Percentiles rank a stretch among this genome's conserved stretches.
Evolutionary conservation across 2,888 invertebrate genomes (phyloP).

Genomic region (Opisthograptis luteolata): DNA sequence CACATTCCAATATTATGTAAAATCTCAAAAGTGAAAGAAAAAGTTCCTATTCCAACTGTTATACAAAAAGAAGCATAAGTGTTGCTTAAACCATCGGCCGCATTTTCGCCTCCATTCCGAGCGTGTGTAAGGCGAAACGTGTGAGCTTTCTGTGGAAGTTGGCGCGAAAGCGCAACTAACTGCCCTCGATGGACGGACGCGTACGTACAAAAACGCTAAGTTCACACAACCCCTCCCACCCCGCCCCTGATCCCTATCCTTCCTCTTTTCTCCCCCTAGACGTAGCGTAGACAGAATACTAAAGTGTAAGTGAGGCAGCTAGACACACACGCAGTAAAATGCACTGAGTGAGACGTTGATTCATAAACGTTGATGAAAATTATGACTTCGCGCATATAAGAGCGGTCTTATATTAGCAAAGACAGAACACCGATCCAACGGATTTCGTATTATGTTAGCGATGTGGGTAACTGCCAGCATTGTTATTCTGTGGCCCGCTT

Average conservation of each 20-base stretch:
- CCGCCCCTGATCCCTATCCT: constrained; percentile 38
- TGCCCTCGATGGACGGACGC: constrained; percentile 66
- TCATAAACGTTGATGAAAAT: too few species aligned
- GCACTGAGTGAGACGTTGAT: too few species aligned
- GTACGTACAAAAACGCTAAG: constrained; percentile 69
- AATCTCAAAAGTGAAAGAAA: too few species aligned
- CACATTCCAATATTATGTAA: too few species aligned
- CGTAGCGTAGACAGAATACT: constrained; percentile 3
- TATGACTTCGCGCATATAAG: too few species aligned
- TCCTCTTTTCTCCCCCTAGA: constrained; percentile 25
- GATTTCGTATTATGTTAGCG: neutral
- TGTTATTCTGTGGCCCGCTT: constrained; percentile 2
- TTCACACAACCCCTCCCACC: constrained; percentile 51
- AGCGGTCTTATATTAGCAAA: too few species aligned
- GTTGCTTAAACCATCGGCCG: neutral
- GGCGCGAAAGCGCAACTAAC: constrained; percentile 59
- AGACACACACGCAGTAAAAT: too few species aligned
- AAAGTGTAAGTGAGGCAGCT: too few species aligned
- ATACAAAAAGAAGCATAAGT: too few species aligned
- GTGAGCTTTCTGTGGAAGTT: constrained; percentile 51
- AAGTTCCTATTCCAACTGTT: too few species aligned
- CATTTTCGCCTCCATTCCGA: constrained; percentile 29
- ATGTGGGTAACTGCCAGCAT: neutral
- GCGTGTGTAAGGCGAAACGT: constrained; percentile 42
- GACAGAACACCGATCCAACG: too few species aligned